Percentiles rank a stretch among this genome's conserved stretches.
Evolutionary conservation across 2,888 invertebrate species (phyloP).

Genomic region (Standfussiana lucernea): DNA sequence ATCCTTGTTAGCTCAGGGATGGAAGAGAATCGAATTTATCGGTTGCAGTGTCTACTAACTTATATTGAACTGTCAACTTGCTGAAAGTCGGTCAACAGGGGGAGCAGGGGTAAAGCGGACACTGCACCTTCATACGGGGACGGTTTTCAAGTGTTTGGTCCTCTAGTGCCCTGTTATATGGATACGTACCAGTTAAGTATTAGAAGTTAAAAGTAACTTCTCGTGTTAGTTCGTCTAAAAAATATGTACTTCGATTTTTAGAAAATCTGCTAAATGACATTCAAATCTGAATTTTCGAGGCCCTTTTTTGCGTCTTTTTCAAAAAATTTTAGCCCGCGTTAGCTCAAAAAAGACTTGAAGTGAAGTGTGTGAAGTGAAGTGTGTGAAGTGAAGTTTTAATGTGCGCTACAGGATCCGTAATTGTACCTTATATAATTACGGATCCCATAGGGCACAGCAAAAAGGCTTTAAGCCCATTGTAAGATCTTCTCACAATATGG

Average conservation of each 20-base stretch:
- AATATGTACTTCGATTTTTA: background rate
- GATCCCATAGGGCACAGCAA: too few relatives aligned
- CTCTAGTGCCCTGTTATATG: background rate
- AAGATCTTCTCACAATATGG: too few relatives aligned
- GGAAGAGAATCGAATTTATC: slow-evolving; percentile 24
- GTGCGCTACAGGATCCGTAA: too few relatives aligned
- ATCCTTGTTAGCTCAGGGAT: slow-evolving; percentile 5
- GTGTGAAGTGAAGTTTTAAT: too few relatives aligned
- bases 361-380: too few relatives aligned
- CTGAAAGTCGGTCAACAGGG: slow-evolving; percentile 25
- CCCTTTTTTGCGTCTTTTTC: background rate
- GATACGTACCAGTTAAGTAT: background rate
- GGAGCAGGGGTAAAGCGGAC: background rate
- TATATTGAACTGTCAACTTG: slow-evolving; percentile 30
- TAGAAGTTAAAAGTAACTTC: background rate
- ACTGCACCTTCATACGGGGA: background rate
- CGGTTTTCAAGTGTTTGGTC: slow-evolving; percentile 13
- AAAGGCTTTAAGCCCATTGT: too few relatives aligned
- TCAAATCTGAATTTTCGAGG: background rate
- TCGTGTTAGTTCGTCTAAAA: background rate
- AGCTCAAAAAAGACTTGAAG: too few relatives aligned
- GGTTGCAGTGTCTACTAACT: slow-evolving; percentile 14
- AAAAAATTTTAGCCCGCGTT: background rate
- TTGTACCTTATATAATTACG: too few relatives aligned
- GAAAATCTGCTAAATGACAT: background rate